Base-by-base conservation (phyloP, 2,888 invertebrate species). In the Campoletis raptor region DNA sequence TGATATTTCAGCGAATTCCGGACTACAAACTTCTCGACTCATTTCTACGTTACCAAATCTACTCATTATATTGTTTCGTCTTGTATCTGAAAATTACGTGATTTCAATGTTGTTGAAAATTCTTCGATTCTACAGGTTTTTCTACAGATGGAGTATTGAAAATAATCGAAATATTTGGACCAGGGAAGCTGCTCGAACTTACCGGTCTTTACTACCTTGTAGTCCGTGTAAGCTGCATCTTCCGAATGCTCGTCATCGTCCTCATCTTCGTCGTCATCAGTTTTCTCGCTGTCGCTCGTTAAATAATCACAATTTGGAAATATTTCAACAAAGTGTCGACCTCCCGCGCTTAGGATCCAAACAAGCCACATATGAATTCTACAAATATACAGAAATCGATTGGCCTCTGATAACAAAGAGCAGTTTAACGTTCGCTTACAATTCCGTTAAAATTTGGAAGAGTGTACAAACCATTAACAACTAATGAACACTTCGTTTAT, bases 361-460 rank as follows among this genome's bases (percentile, higher is more conserved):
- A 94, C 94, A 85, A 94, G 90, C 94, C 94, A 94, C 92, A 94
- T 93, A 87, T 94, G 94, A 88, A 94, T 93, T 89, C 94, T 94
- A 64, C 40, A 90, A 88, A 24, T n/a, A 40, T 4, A 61, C 4
- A 2, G 36, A 36, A 21, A 73, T 24, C 24, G 54, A 10, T 54
- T 36, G 7, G n/a, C 24, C 7, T 15, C 12, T 45, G 30, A 21
- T 36, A 66, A 30, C 7, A 24, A 30, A 61, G 12, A 1, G 4
- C 52, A 52, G 57, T 15, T 45, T 48, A 7, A 6, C 8, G 8
- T 8, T 2, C 21, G 54, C 9, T 21, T 52, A 4, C 10, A 42
- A 45, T 45, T 45, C 15, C 15, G 40, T 10, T 42, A 9, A 2
- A 8, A 42, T 10, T 42, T 40, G 8, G 8, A 7, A 40, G 45